Percentiles rank a stretch among this genome's conserved stretches.
Evolutionary conservation across 2,888 invertebrate genomes (phyloP).

Genomic region (Lepidochrysops patricia): DNA sequence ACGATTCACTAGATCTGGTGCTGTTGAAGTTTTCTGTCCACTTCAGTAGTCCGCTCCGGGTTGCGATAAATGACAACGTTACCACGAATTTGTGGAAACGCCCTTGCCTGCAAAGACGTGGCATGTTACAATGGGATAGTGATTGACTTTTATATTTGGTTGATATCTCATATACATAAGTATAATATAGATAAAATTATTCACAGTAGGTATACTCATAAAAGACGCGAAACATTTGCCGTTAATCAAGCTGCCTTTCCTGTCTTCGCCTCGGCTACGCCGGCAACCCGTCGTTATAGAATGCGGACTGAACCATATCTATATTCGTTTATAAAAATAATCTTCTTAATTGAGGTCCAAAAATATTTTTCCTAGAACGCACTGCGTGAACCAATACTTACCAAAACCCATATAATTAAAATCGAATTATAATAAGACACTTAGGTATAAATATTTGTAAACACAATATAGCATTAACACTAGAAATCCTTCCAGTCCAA

Average conservation of each 20-base stretch:
- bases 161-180: no score
- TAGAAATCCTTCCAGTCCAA: conserved; percentile 16
- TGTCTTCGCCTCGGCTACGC: no score
- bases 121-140: conserved; percentile 1
- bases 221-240: no score
- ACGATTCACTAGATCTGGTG: conserved; percentile 64
- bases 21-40: conserved; percentile 84
- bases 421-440: no score
- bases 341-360: no score
- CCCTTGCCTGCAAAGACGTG: conserved; percentile 84
- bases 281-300: no score
- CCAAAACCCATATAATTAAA: neutral
- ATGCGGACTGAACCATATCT: no score
- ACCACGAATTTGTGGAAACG: conserved; percentile 88
- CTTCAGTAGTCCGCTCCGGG: conserved; percentile 89
- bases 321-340: no score
- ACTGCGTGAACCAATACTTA: neutral
- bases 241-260: no score
- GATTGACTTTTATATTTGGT: neutral
- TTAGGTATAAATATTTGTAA: no score
- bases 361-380: neutral
- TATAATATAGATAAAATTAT: no score
- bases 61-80: conserved; percentile 90
- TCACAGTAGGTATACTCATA: no score
- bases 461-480: neutral